A percentile compares a stretch with the other conserved stretches of the same genome.
Conservation (phyloP, 2,888 invertebrate genomes). For the Ophion ellenae region DNA sequence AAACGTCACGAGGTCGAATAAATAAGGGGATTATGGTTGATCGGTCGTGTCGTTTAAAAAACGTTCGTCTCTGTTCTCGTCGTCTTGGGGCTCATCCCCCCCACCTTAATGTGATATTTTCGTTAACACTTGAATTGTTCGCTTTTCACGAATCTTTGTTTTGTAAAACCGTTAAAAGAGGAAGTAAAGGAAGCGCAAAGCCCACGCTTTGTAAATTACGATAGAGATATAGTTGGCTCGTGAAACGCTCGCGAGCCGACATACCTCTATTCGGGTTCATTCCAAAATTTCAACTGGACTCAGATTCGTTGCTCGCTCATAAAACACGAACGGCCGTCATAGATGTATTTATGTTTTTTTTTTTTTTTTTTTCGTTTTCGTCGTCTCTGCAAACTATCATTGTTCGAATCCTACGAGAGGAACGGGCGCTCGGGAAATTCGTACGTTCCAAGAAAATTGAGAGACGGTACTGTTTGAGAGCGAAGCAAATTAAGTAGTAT, state of each 20-base stretch:
- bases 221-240: background rate
- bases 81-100: constrained; percentile 10
- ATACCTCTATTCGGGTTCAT: constrained; percentile 47
- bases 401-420: constrained; percentile 66
- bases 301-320: constrained; percentile 56
- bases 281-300: constrained; percentile 58
- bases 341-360: constrained; percentile 53
- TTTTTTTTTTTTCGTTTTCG: constrained; percentile 49
- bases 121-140: constrained; percentile 62
- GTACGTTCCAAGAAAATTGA: constrained; percentile 31
- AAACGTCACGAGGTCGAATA: constrained; percentile 66
- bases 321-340: constrained; percentile 56
- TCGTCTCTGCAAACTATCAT: constrained; percentile 74
- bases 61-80: constrained; percentile 61
- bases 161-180: constrained; percentile 39
- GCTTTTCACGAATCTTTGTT: constrained; percentile 55
- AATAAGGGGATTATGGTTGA: constrained; percentile 11
- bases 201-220: background rate
- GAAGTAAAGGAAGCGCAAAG: background rate
- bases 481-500: constrained; percentile 67
- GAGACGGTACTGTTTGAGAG: constrained; percentile 33
- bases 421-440: constrained; percentile 39
- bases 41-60: constrained; percentile 57
- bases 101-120: constrained; percentile 63
- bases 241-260: background rate